Evolutionary conservation across 1,140 invertebrate species (phyloP), one percentile per base, ranked within the genome.

Genomic region (Drosophila leontia): DNA sequence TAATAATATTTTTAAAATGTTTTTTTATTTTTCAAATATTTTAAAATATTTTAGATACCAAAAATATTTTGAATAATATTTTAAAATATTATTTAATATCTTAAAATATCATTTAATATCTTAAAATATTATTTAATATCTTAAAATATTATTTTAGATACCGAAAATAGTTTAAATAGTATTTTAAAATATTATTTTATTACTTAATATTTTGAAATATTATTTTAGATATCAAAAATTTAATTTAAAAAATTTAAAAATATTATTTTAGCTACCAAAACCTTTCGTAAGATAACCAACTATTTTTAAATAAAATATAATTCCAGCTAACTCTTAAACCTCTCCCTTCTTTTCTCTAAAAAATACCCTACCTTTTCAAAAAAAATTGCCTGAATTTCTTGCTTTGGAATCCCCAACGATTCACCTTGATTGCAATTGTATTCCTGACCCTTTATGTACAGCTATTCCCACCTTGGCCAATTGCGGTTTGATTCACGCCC

Each of bases 401-500:
- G 17, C 0, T 19, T 1, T 8, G 12, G 4, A 48, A n/a, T 48
- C 15, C 35, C 29, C 8, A 34, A 32, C 35, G 63, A 55, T 39
- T n/a, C 48, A 32, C 17, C 67, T 32, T 68, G 62, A 70, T 70
- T 70, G 48, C 48, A 26, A 44, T 37, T 35, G 32, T 26, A 65
- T 51, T 70, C 39, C 35, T 42, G 32, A 11, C 53, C 51, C 35
- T 3, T 39, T 34, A 34, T 17, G 41, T 29, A 47, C 9, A 7
- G 17, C 12, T 26, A 35, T 68, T 68, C 32, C 34, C 63, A 45
- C 48, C 47, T 68, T 68, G 67, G 67, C 39, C 67, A 68, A 67
- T 68, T 55, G 67, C 48, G 48, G 50, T 19, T 69, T 56, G 67
- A 70, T 70, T 67, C 63, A 56, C 17, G 34, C 39, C 45, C 63